Percentiles rank a stretch among this genome's conserved stretches.
Evolutionary conservation across 1,140 invertebrate species (phyloP).

Genomic region (Tetramorium alpestre): DNA sequence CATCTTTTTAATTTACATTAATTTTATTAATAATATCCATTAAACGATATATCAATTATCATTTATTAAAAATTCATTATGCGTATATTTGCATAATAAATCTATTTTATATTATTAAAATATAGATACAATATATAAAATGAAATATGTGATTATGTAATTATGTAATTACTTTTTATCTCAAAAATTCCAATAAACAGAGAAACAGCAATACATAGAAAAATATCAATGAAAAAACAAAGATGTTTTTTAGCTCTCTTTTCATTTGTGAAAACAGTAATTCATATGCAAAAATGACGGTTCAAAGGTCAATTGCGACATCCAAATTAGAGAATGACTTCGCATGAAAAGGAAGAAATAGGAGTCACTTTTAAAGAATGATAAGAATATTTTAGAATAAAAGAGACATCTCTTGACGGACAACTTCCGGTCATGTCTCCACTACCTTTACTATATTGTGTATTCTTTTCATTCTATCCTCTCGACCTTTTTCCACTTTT

Average conservation of each 20-base stretch:
- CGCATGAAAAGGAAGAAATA: not conserved
- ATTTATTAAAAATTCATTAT: not conserved
- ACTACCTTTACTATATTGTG: conserved; percentile 78
- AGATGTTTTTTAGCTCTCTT: not conserved
- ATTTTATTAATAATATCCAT: not conserved
- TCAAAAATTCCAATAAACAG: not conserved
- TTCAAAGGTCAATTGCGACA: not conserved
- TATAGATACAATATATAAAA: no score
- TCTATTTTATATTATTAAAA: not conserved
- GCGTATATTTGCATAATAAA: not conserved
- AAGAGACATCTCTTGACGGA: conserved; percentile 22
- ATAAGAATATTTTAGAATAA: conserved; percentile 44
- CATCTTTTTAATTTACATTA: not conserved
- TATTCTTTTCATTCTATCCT: conserved; percentile 56
- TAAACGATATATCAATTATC: not conserved
- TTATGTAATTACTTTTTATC: not conserved
- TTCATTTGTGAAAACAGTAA: not conserved
- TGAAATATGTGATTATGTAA: no score
- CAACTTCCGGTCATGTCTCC: conserved; percentile 80
- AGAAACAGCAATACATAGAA: not conserved
- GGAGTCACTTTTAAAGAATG: conserved; percentile 13
- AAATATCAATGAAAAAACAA: not conserved
- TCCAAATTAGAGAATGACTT: conserved; percentile 21
- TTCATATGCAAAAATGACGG: not conserved
- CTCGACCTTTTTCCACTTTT: conserved; percentile 54